Conservation (phyloP, 2,113 vertebrate species). For the Meleagris gallopavo region DNA sequence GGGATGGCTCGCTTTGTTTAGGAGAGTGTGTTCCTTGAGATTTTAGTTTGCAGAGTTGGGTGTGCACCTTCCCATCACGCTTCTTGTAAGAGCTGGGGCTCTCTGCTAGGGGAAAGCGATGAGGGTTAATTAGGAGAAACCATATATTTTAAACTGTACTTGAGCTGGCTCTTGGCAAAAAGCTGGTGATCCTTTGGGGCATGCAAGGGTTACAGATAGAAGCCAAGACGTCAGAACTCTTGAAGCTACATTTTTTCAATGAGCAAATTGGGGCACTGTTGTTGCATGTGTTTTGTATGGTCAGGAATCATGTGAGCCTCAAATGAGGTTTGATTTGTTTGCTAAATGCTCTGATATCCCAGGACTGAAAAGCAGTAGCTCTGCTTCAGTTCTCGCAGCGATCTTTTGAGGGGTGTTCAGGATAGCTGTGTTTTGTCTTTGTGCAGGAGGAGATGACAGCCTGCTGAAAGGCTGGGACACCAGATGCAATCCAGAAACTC, state of each 20-base stretch:
- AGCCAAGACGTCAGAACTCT: too few relatives aligned
- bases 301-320: not conserved
- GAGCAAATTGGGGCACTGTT: not conserved
- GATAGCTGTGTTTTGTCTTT: not conserved
- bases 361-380: not conserved
- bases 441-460: constrained; percentile 92
- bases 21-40: not conserved
- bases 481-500: constrained; percentile 67
- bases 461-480: constrained; percentile 94
- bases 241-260: not conserved
- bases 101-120: not conserved
- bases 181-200: not conserved
- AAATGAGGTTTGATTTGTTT: rapidly evolving
- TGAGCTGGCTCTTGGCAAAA: not conserved
- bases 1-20: not conserved
- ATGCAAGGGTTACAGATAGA: not conserved
- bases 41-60: not conserved
- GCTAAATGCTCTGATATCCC: not conserved
- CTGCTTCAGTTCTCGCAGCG: not conserved
- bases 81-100: not conserved
- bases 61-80: not conserved
- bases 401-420: not conserved
- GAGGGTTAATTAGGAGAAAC: not conserved
- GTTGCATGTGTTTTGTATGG: not conserved
- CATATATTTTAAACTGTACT: not conserved